phyloP scores from a whole-genome alignment of 2,113 vertebrate genomes.

The Phalacrocorax aristotelis region DNA sequence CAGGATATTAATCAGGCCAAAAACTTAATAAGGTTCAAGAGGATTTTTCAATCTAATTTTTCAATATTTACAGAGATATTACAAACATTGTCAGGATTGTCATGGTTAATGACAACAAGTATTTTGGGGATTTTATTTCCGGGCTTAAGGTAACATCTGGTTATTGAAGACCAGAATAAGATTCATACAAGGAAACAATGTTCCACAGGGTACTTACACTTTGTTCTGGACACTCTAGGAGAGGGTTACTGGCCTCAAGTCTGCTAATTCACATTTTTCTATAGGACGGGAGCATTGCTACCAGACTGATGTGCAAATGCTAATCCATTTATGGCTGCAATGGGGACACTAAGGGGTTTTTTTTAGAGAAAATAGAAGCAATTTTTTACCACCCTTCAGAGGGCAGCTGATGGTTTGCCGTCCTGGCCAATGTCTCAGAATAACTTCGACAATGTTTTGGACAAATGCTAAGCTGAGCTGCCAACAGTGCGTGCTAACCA shows the following conservation, averaged over 20 bases:
- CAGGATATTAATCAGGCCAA: background rate
- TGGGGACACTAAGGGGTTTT: background rate
- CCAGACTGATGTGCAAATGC: background rate
- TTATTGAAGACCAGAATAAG: background rate
- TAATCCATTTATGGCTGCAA: background rate
- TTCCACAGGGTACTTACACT: fast-evolving
- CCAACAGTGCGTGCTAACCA: background rate
- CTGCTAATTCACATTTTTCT: background rate
- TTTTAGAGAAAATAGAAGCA: background rate
- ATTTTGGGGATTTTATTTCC: background rate
- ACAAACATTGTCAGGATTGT: background rate
- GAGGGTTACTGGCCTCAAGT: background rate
- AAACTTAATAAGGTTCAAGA: background rate
- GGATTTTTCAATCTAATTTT: background rate
- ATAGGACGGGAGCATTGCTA: background rate
- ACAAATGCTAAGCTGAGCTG: background rate
- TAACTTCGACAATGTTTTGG: background rate
- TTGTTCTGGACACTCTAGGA: background rate
- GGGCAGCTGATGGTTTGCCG: background rate
- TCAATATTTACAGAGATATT: background rate
- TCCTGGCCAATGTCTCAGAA: background rate
- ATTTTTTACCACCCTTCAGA: background rate
- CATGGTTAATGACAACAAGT: background rate
- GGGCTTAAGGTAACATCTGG: background rate
- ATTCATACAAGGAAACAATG: background rate